Base-by-base conservation (phyloP, 2,797 vertebrate species). In the Danio tinwini region DNA sequence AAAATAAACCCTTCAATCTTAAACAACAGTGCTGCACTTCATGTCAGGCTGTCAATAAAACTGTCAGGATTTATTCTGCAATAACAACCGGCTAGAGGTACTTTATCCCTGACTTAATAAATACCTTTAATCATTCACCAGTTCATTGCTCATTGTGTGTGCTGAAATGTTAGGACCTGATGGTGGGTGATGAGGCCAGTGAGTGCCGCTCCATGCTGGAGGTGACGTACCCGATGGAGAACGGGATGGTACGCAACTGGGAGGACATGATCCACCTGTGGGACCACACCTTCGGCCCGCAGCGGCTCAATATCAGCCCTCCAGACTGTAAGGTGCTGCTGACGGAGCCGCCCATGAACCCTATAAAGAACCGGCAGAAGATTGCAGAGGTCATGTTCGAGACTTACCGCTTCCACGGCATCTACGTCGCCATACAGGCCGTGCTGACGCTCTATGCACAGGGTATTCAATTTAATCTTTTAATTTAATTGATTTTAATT, bases 391-490 rank as follows among this genome's bases (percentile, higher is more conserved):
- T 95, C 80, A 94, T 94, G 93, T 95, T 95, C 59, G 93, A 95
- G 91, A 95, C 86, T 3, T 95, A 95, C 85, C 88, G 92, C 87
- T 95, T 95, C 50, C 89, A 93, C 0, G 92, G 92, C 52, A 92
- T 95, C 78, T 95, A 95, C 5, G 90, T 95, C 39, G 95, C 92
- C 0, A 95, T 95, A 9, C 95, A 95, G 87, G 95, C 95, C 0
- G 94, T 95, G 56, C 93, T 95, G 67, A 95, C 94, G 0, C 93
- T 95, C 37, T 95, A 95, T 0, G 95, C 95, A 55, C 94, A 95
- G 78, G 95, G 95, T 95, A 71, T 29, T 29, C 3, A 29, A n/a
- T n/a, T n/a, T n/a, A n/a, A n/a, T n/a, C n/a, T n/a, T n/a, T n/a
- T n/a, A n/a, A n/a, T n/a, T n/a, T n/a, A n/a, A n/a, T n/a, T n/a